These are phyloP conservation scores for Notospermus geniculatus DNA, from an alignment of 1,140 invertebrate species.

Conservation along the genomic window DNA sequence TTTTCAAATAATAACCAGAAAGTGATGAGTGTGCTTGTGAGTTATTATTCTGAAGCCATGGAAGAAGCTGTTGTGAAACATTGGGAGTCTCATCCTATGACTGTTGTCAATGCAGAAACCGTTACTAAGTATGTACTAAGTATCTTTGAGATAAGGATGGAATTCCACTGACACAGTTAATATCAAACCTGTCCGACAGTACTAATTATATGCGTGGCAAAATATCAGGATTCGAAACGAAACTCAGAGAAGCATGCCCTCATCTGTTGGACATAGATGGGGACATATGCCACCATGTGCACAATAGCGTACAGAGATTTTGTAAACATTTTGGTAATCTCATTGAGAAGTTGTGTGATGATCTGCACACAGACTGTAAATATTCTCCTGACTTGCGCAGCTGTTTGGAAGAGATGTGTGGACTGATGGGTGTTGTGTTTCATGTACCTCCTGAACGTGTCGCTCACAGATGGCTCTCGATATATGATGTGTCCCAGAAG, in stretches of 20 bases:
- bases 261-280: conserved; percentile 40
- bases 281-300: conserved; percentile 36
- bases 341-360: conserved; percentile 24
- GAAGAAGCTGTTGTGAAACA: conserved; percentile 13
- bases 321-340: conserved; percentile 30
- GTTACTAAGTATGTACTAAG: conserved; percentile 19
- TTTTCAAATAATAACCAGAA: conserved; percentile 22
- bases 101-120: conserved; percentile 15
- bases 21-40: conserved; percentile 25
- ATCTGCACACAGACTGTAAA: conserved; percentile 35
- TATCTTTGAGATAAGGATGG: conserved; percentile 15
- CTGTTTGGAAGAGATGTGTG: conserved; percentile 30
- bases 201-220: conserved; percentile 36
- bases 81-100: conserved; percentile 8
- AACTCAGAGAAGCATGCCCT: conserved; percentile 19
- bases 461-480: conserved; percentile 31
- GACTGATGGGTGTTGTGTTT: conserved; percentile 21
- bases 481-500: conserved; percentile 27
- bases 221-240: conserved; percentile 33
- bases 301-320: conserved; percentile 32
- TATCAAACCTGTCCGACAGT: conserved; percentile 34
- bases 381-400: conserved; percentile 30
- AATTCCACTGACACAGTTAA: conserved; percentile 33
- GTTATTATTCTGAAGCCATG: conserved; percentile 6
- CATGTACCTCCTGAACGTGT: conserved; percentile 29